phyloP scores from a whole-genome alignment of 2,797 vertebrate species.

The Coregonus ussuriensis region DNA sequence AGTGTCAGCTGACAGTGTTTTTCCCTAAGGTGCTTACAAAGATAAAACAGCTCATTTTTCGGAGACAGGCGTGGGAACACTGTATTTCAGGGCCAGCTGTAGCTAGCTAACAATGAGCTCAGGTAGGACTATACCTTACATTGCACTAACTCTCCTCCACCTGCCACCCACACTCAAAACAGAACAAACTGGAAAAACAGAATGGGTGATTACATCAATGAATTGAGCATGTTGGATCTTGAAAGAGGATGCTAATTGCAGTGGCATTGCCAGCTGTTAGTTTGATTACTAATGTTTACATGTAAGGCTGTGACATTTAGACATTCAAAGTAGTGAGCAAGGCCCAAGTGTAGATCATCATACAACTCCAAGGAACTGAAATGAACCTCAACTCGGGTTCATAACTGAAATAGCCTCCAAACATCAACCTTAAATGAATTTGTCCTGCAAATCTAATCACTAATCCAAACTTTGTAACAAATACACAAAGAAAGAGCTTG shows the following conservation, averaged over 20 bases:
- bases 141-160: neutral
- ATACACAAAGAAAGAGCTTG: slow-evolving; percentile 10
- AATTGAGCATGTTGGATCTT: slow-evolving; percentile 55
- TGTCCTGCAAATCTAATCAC: too few species aligned
- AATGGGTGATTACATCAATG: slow-evolving; percentile 11
- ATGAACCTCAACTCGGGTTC: too few species aligned
- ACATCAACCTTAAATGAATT: too few species aligned
- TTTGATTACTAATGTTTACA: too few species aligned
- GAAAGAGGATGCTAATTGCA: slow-evolving; percentile 17
- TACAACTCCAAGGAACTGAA: too few species aligned
- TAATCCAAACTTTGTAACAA: slow-evolving; percentile 12
- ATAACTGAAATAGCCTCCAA: too few species aligned
- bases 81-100: slow-evolving; percentile 1
- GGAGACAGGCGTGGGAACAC: slow-evolving; percentile 49
- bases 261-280: neutral
- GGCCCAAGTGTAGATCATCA: too few species aligned
- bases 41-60: slow-evolving; percentile 1
- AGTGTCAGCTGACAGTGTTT: slow-evolving; percentile 54
- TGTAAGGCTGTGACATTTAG: too few species aligned
- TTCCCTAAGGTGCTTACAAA: slow-evolving; percentile 22
- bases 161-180: slow-evolving; percentile 51
- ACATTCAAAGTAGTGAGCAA: too few species aligned
- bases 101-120: slow-evolving; percentile 28
- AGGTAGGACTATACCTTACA: slow-evolving; percentile 9
- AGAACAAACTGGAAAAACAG: slow-evolving; percentile 42